These are phyloP conservation scores for Forficula auricularia DNA, from an alignment of 1,140 invertebrate species.

Conservation along the genomic window DNA sequence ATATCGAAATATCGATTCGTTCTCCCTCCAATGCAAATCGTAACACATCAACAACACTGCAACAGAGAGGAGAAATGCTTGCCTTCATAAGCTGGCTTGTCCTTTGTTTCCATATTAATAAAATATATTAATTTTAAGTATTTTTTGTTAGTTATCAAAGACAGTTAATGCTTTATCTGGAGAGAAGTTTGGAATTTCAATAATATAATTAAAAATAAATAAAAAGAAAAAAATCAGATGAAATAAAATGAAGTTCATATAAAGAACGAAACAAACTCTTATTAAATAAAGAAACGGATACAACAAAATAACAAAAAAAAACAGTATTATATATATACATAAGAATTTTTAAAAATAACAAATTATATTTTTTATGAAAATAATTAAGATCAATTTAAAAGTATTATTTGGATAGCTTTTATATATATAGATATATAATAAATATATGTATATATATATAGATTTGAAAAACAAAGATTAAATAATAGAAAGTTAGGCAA, in stretches of 20 bases:
- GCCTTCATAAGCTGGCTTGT: slow-evolving; percentile 1
- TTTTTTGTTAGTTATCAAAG: background rate
- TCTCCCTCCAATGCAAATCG: no score
- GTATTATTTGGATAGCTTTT: background rate
- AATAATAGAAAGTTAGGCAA: background rate
- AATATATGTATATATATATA: slow-evolving; percentile 1
- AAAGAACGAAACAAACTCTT: no score
- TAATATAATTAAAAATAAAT: no score
- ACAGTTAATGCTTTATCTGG: background rate
- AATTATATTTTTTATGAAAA: no score
- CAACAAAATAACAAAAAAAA: no score
- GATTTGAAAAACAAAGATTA: background rate
- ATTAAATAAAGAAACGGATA: no score
- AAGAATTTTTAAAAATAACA: no score
- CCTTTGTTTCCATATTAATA: background rate
- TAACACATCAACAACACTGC: slow-evolving; percentile 2
- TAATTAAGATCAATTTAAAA: no score
- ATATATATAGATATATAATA: background rate
- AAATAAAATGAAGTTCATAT: no score
- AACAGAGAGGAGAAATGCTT: background rate
- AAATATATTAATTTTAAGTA: background rate
- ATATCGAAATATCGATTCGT: background rate
- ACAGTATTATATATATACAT: no score
- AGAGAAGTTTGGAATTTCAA: no score
- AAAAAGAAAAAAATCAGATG: no score